Evolutionary conservation across 2,888 invertebrate species (phyloP), one percentile per base, ranked within the genome.

Genomic region (Dastarcus helophoroides): DNA sequence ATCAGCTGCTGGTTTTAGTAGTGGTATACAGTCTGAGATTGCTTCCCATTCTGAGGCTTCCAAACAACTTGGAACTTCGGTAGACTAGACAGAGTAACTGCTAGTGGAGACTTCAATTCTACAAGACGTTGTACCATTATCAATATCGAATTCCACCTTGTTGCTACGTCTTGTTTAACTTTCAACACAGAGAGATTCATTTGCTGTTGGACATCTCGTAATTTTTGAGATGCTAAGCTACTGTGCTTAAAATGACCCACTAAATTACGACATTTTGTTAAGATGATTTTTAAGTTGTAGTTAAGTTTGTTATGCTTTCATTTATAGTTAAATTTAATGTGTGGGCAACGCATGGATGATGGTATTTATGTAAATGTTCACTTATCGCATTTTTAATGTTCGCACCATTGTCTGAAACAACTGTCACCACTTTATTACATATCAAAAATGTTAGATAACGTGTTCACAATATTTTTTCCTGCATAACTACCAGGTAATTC

Each of bases 201-300:
- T 34, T 47, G 43, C 17, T 33, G 14, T 33, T 50, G 47, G 4
- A 38, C 26, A 3, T 17, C 22, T 38, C 36, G 40, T 7, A 51
- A 29, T 39, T 45, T 49, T 29, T 40, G 35, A 10, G 29, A 22
- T 9, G 46, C 45, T 12, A 36, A 8, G 21, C 36, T 38, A 31
- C 45, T 48, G 24, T 47, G 43, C 26, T 46, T 46, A 22, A 48
- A 48, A 39, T 44, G 41, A 14, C 38, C 40, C 9, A 42, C 41
- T 22, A 44, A 21, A 10, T 15, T 7, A 27, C 38, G 37, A 31
- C 39, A 41, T 40, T 46, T 48, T 33, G 37, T 35, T 19, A n/a
- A n/a, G n/a, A n/a, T n/a, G n/a, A n/a, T n/a, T n/a, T n/a, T n/a
- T n/a, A 34, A 17, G 11, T 47, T 37, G 1, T 6, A 9, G 12